Percentiles rank a stretch among this genome's conserved stretches.
Evolutionary conservation across 1,140 invertebrate species (phyloP).

Genomic region (Ectropis grisescens): DNA sequence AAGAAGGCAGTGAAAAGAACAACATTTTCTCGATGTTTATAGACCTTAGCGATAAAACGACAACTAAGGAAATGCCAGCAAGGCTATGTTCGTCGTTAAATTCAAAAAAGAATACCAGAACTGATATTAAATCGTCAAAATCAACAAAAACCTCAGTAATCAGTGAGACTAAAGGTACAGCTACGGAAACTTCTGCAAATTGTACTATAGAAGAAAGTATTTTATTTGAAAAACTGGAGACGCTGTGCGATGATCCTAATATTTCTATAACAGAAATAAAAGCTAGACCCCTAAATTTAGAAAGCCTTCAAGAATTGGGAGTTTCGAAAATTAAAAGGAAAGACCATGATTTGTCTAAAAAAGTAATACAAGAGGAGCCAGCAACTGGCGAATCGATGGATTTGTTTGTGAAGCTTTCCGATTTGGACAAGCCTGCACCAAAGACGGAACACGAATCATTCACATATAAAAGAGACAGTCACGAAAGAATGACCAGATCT

Average conservation of each 20-base stretch:
- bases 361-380: no score
- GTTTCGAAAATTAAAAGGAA: no score
- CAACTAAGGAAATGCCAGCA: slow-evolving; percentile 47
- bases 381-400: slow-evolving; percentile 12
- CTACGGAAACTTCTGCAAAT: no score
- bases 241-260: slow-evolving; percentile 43
- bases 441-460: slow-evolving; percentile 16
- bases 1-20: slow-evolving; percentile 33
- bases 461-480: not conserved
- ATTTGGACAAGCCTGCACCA: slow-evolving; percentile 48
- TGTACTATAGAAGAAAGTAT: no score
- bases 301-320: no score
- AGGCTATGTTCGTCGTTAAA: slow-evolving; percentile 31
- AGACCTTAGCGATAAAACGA: slow-evolving; percentile 42
- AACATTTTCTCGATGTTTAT: slow-evolving; percentile 63
- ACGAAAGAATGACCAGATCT: slow-evolving; percentile 52
- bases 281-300: no score
- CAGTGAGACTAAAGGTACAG: no score
- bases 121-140: no score
- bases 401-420: slow-evolving; percentile 54
- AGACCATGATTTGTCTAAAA: no score
- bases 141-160: no score
- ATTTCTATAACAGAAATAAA: no score
- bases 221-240: slow-evolving; percentile 55
- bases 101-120: slow-evolving; percentile 26